Conservation (phyloP, 2,888 invertebrate genomes). For the Gonocerus acuteangulatus region DNA sequence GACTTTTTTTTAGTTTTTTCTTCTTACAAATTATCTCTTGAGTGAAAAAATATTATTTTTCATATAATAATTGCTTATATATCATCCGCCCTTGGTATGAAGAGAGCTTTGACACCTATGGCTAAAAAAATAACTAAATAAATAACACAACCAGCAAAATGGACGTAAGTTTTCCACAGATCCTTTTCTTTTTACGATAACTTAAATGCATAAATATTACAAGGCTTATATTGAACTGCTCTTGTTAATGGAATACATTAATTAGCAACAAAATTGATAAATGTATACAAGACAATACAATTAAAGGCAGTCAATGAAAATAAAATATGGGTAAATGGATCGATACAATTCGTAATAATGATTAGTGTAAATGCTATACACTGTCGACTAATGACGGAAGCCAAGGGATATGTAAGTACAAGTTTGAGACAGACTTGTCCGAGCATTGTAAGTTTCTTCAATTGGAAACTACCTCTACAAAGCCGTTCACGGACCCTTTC, state of each 20-base stretch:
- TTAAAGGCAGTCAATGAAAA: not conserved
- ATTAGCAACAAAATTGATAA: not conserved
- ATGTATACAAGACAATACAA: not conserved
- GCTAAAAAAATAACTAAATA: conserved; percentile 21
- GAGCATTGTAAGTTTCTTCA: not conserved
- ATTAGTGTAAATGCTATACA: not conserved
- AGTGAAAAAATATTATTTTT: conserved; percentile 23
- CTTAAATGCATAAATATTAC: conserved; percentile 2
- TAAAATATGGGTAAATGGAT: not conserved
- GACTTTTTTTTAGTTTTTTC: not conserved
- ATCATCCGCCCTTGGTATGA: not conserved
- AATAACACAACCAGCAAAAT: conserved; percentile 23
- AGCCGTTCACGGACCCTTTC: not conserved
- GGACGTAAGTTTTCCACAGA: conserved; percentile 17
- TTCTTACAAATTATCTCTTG: conserved; percentile 13
- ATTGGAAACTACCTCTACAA: conserved; percentile 3
- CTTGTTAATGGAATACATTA: not conserved
- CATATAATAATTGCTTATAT: conserved; percentile 2
- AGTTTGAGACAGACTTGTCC: not conserved
- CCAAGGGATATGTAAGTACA: conserved; percentile 21
- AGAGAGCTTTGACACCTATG: not conserved
- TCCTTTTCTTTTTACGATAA: not conserved
- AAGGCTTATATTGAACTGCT: not conserved
- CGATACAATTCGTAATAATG: too few relatives aligned
- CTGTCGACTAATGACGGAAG: not conserved